Evolutionary conservation across 1,140 invertebrate genomes (phyloP).

Genomic region (Pristionchus pacificus): DNA sequence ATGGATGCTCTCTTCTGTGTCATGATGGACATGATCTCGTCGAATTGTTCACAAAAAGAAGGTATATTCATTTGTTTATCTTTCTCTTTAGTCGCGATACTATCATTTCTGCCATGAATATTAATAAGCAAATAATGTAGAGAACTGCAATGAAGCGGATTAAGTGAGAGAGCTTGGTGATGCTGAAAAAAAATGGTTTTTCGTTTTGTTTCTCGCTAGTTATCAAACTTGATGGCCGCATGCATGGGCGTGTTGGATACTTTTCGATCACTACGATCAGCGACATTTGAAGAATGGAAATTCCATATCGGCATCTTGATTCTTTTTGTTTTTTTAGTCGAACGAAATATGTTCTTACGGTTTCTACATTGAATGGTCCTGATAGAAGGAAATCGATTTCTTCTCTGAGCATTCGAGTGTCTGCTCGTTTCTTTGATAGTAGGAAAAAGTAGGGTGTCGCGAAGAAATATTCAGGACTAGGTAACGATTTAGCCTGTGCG

Average conservation of each 20-base stretch:
- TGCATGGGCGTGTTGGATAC: too few species aligned
- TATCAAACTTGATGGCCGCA: too few species aligned
- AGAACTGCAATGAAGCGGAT: background rate
- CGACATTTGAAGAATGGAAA: background rate
- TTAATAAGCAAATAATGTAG: background rate
- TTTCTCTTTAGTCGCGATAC: background rate
- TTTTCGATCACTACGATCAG: background rate
- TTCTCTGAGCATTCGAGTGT: background rate
- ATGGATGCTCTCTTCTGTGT: slow-evolving; percentile 88
- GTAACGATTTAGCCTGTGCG: background rate
- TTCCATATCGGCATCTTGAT: background rate
- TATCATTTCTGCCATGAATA: background rate
- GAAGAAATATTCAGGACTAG: background rate
- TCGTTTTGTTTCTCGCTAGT: too few species aligned
- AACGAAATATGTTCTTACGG: background rate
- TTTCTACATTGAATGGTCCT: background rate
- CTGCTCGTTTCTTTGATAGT: background rate
- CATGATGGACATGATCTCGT: slow-evolving; percentile 92
- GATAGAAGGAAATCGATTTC: background rate
- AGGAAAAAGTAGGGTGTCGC: background rate
- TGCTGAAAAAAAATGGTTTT: background rate
- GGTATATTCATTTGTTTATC: slow-evolving; percentile 64
- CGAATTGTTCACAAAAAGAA: slow-evolving; percentile 92
- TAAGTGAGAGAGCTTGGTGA: background rate
- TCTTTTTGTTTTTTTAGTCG: background rate